Percentiles rank a stretch among this genome's conserved stretches.
phyloP scores from a whole-genome alignment of 1,140 invertebrate species.

The Dolichoris vasculosae region DNA sequence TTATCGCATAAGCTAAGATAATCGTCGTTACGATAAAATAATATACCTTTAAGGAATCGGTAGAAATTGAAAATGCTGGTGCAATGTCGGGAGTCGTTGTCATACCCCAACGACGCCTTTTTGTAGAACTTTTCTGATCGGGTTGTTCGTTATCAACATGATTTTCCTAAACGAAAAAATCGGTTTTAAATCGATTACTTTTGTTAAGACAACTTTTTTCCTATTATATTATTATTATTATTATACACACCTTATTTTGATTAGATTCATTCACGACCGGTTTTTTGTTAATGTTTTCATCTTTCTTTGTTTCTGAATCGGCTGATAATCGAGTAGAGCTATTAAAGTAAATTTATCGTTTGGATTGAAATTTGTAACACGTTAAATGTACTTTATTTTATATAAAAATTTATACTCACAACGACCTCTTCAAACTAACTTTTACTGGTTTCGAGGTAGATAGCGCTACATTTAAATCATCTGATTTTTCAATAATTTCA shows the following conservation, averaged over 20 bases:
- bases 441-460: conserved; percentile 65
- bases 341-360: conserved; percentile 51
- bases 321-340: conserved; percentile 58
- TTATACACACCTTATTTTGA: conserved; percentile 61
- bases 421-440: conserved; percentile 71
- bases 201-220: too few relatives aligned
- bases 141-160: conserved; percentile 60
- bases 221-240: neutral
- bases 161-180: conserved; percentile 63
- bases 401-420: conserved; percentile 63
- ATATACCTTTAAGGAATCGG: conserved; percentile 73
- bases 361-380: conserved; percentile 24
- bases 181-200: too few relatives aligned
- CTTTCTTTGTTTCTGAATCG: conserved; percentile 56
- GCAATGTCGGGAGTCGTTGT: conserved; percentile 65
- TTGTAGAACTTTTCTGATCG: conserved; percentile 66
- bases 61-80: conserved; percentile 72
- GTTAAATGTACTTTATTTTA: conserved; percentile 17
- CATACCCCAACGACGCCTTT: conserved; percentile 73
- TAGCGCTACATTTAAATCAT: conserved; percentile 51
- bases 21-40: neutral
- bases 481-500: conserved; percentile 52
- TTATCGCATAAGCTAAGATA: too few relatives aligned
- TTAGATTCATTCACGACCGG: conserved; percentile 54
- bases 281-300: conserved; percentile 56